Percentiles rank a stretch among this genome's conserved stretches.
Conservation (phyloP, 2,113 vertebrate genomes). For the Chaetodon auriga region DNA sequence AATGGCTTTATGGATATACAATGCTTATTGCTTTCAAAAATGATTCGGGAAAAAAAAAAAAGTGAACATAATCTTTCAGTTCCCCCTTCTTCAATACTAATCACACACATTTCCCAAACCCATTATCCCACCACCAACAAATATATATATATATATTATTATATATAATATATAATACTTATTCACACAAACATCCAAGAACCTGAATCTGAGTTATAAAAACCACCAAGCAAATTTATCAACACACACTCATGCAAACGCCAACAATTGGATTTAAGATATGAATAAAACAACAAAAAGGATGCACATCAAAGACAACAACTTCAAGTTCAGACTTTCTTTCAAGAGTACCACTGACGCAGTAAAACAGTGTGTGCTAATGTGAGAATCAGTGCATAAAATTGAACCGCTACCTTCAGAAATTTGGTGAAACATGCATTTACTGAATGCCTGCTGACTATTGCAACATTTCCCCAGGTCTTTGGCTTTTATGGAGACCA, state of each 20-base stretch:
- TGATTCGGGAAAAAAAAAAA: background rate
- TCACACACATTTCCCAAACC: conserved; percentile 2
- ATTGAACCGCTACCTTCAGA: conserved; percentile 53
- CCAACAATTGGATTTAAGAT: conserved; percentile 7
- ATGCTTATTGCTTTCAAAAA: conserved; percentile 74
- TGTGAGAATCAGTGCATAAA: conserved; percentile 71
- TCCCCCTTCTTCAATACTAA: background rate
- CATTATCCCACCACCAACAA: background rate
- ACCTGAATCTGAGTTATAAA: conserved; percentile 55
- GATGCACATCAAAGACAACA: conserved; percentile 13
- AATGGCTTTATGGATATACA: conserved; percentile 35
- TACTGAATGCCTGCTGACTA: conserved; percentile 46
- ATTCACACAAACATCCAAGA: conserved; percentile 46
- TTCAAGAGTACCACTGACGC: conserved; percentile 18
- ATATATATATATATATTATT: background rate
- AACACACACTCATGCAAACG: conserved; percentile 52
- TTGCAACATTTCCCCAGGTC: conserved; percentile 71
- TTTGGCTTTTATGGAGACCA: conserved; percentile 69
- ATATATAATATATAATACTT: background rate
- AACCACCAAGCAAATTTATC: conserved; percentile 49
- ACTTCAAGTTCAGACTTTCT: conserved; percentile 16
- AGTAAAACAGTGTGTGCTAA: conserved; percentile 32
- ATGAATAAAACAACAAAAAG: conserved; percentile 11
- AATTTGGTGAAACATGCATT: conserved; percentile 66
- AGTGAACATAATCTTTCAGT: background rate